Evolutionary conservation across 2,113 vertebrate species (phyloP), one percentile per base, ranked within the genome.

Genomic region (Ochotona curzoniae): DNA sequence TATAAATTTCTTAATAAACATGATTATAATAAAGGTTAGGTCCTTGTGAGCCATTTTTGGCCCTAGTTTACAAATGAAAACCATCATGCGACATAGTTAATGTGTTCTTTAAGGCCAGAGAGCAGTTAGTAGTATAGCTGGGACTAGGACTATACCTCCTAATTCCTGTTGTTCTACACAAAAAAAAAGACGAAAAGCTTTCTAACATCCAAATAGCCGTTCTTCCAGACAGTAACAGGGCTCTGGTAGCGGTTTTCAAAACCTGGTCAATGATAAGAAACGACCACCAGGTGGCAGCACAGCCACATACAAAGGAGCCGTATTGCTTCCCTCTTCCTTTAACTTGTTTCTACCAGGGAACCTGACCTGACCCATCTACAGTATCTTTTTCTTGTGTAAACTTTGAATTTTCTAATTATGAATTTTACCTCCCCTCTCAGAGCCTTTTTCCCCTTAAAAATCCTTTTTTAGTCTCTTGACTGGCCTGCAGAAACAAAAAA

Each of bases 221-320:
- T 13, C 13, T 57, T 57, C 54, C 17, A 57, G 38, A 44, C 38
- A 44, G 38, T 44, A 6, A 44, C 38, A 44, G 38, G 38, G 38
- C 38, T 44, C 38, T 44, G 38, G 3, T 44, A n/a, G n/a, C n/a
- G n/a, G n/a, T n/a, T n/a, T 93, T 90, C 17, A 13, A 63, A 60
- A 83, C 12, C 20, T 38, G 9, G n/a, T 1, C 63, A 67, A n/a
- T 87, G 35, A 76, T 73, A 69, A 67, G 6, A 11, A 26, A 20
- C 0, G 0, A 30, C 57, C 96, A 90, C 5, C 18, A 95, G 96
- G 83, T 84, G 96, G 90, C 88, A 81, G 69, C n/a, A 87, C 8
- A 10, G 21, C 54, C 95, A 83, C 90, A 61, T 32, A n/a, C 60
- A 87, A 95, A 94, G 61, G 81, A 7, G 1, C 20, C 15, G 17